These are phyloP conservation scores for Andrena fulva DNA, from an alignment of 2,888 invertebrate species.

Conservation along the genomic window DNA sequence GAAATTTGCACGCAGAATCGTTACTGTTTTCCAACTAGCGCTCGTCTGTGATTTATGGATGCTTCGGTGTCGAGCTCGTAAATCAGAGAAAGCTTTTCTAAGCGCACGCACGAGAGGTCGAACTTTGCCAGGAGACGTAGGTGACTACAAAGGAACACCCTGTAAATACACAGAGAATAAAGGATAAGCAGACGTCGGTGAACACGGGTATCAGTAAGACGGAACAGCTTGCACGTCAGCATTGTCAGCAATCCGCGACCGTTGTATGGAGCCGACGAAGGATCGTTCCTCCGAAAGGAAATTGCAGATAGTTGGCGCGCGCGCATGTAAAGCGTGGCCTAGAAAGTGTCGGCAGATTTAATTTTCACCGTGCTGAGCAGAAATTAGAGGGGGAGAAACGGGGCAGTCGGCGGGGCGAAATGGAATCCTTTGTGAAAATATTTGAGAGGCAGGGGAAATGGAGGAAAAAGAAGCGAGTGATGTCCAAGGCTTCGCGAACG, in stretches of 20 bases:
- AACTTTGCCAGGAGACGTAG: too few species aligned
- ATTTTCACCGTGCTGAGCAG: conserved; percentile 8
- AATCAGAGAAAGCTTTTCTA: conserved; percentile 12
- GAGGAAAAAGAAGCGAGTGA: background rate
- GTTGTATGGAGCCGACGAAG: background rate
- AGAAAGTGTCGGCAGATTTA: conserved; percentile 1
- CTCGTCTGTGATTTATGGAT: conserved; percentile 8
- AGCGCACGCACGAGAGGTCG: background rate
- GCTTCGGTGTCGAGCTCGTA: conserved; percentile 17
- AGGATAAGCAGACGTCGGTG: background rate
- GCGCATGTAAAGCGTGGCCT: background rate
- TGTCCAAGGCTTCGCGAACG: background rate
- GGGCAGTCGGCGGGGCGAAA: background rate
- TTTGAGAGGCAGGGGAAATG: background rate
- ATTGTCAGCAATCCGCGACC: background rate
- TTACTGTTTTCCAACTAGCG: conserved; percentile 2
- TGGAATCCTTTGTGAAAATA: conserved; percentile 22
- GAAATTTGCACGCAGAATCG: conserved; percentile 13
- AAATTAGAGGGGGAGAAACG: background rate
- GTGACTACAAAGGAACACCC: too few species aligned
- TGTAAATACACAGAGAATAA: too few species aligned
- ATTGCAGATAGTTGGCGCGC: background rate
- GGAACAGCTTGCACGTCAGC: background rate
- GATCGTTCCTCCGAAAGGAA: conserved; percentile 4
- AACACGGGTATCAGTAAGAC: background rate